These are phyloP conservation scores for Tachyglossus aculeatus DNA, from an alignment of 2,797 vertebrate species.

Conservation along the genomic window DNA sequence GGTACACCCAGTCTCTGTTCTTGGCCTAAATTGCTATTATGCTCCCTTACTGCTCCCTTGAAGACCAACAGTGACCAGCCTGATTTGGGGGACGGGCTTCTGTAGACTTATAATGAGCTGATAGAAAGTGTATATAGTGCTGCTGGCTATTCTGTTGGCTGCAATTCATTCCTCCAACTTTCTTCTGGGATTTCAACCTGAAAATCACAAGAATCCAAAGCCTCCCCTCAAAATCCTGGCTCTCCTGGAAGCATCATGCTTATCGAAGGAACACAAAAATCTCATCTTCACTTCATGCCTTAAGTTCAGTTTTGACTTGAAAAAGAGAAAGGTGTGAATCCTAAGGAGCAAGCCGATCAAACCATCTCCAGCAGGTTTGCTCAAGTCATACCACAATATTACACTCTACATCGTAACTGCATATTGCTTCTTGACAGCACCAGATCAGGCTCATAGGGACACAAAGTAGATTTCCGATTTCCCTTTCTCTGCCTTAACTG, in stretches of 20 bases:
- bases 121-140: background rate
- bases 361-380: background rate
- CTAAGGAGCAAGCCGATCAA: background rate
- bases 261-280: background rate
- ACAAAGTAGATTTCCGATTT: too few relatives aligned
- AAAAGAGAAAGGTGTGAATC: background rate
- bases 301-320: background rate
- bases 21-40: slow-evolving; percentile 8
- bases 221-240: background rate
- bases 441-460: slow-evolving; percentile 28
- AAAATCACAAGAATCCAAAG: fast-evolving
- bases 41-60: background rate
- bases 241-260: background rate
- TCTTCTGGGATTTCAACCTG: slow-evolving; percentile 4
- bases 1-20: too few relatives aligned
- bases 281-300: too few relatives aligned
- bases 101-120: background rate
- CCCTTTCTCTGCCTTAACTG: too few relatives aligned
- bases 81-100: background rate
- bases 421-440: slow-evolving; percentile 29
- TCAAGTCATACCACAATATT: slow-evolving; percentile 8
- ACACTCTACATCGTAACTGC: too few relatives aligned
- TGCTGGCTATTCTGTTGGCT: background rate
- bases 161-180: background rate
- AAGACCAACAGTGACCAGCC: slow-evolving; percentile 14